These are phyloP conservation scores for Trypoxylon attenuatum DNA, from an alignment of 2,888 invertebrate species.

Conservation along the genomic window DNA sequence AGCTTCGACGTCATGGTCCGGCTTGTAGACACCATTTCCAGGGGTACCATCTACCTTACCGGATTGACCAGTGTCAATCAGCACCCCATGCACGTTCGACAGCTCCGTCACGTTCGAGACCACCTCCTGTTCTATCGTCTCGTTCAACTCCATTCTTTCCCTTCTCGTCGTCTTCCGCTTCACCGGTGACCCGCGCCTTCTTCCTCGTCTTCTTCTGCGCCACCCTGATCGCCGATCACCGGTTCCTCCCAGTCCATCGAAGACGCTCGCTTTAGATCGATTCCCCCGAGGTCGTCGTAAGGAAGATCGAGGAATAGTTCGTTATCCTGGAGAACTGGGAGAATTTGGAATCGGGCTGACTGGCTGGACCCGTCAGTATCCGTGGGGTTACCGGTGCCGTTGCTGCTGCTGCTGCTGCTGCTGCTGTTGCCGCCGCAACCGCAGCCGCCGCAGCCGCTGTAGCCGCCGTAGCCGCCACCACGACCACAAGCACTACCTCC, in stretches of 20 bases:
- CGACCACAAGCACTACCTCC: no score
- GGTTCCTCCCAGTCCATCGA: slow-evolving; percentile 19
- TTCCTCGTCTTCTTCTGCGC: slow-evolving; percentile 2
- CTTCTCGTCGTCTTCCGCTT: neutral
- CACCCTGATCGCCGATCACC: neutral
- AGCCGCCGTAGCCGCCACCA: no score
- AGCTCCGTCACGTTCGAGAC: slow-evolving; percentile 24
- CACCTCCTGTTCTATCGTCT: slow-evolving; percentile 29
- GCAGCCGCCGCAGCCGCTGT: no score
- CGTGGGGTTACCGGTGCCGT: no score
- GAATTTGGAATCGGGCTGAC: no score
- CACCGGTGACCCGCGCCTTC: no score
- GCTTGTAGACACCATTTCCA: slow-evolving; percentile 28
- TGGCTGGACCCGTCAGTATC: no score
- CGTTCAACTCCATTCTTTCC: slow-evolving; percentile 35
- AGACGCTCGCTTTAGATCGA: neutral
- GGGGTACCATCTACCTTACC: no score
- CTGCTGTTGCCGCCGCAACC: no score
- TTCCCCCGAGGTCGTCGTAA: neutral
- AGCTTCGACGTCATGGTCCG: slow-evolving; percentile 75
- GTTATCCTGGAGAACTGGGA: no score
- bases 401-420: no score
- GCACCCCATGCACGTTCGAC: slow-evolving; percentile 19
- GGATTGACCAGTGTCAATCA: slow-evolving; percentile 58
- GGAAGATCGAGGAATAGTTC: no score